phyloP scores from a whole-genome alignment of 2,888 invertebrate species.

The Minunthozetes semirufus region DNA sequence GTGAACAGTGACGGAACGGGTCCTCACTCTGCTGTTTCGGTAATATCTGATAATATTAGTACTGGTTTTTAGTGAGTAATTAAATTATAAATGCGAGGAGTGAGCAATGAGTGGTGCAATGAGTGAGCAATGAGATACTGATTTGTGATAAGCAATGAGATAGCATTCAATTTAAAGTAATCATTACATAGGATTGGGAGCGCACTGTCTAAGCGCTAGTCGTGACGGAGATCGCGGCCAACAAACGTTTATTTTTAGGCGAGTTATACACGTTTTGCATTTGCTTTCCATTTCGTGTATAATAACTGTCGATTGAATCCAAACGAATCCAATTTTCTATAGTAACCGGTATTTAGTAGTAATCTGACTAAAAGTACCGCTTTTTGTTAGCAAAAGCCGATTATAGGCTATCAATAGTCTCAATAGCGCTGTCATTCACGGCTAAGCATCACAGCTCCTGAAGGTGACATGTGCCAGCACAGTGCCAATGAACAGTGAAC shows the following conservation, averaged over 20 bases:
- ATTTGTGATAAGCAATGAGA: constrained; percentile 6
- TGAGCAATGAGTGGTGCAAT: neutral
- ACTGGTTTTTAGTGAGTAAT: constrained; percentile 13
- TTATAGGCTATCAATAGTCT: constrained; percentile 21
- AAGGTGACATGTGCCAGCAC: constrained; percentile 22
- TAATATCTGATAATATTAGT: no score
- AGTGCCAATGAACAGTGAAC: neutral
- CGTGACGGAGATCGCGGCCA: neutral
- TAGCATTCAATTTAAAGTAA: constrained; percentile 12
- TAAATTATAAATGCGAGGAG: constrained; percentile 24
- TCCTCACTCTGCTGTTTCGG: neutral
- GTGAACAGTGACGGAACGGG: neutral
- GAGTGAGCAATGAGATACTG: neutral
- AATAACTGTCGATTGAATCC: neutral
- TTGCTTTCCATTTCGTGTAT: constrained; percentile 1
- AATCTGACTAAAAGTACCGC: constrained; percentile 6
- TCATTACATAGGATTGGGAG: constrained; percentile 2
- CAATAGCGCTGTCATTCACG: constrained; percentile 7
- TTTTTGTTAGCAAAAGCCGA: neutral
- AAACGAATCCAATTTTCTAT: constrained; percentile 5
- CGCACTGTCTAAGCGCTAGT: neutral
- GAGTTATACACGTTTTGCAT: constrained; percentile 11
- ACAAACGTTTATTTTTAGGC: constrained; percentile 18
- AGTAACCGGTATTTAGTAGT: constrained; percentile 13
- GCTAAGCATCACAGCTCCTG: constrained; percentile 9